Base-by-base conservation (phyloP, 2,113 vertebrate genomes). In the Melanotaenia duboulayi region DNA sequence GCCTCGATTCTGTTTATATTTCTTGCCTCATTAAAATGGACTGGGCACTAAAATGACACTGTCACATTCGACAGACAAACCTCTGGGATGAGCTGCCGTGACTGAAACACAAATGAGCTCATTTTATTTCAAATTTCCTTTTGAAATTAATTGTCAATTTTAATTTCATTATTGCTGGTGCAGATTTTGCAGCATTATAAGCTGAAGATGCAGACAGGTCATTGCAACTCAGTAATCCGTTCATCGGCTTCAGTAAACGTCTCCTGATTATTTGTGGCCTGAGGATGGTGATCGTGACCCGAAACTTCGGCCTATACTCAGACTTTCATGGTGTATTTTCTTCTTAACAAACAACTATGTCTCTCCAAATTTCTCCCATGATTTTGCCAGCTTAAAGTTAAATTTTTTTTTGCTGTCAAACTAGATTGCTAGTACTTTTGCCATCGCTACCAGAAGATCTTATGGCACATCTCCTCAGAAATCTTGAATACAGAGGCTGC, bases 291-390 rank as follows among this genome's bases (percentile, higher is more conserved):
- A 46, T 46, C 32, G 61, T 51, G 37, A 60, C 63, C 77, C 48
- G 37, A 40, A 82, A 50, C 11, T 52, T 66, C 61, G 22, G 24
- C 54, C 23, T 49, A n/a, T 52, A 40, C 46, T 74, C 51, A 64
- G 28, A 56, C 51, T 65, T 70, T 58, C 22, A 28, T 48, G 22
- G 12, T n/a, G 49, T 35, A 63, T 81, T 64, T 70, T 65, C 57
- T 49, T 76, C 52, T 81, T 7, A 25, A 70, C 42, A 54, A 40
- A 71, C 20, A 67, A 25, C 17, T 73, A 58, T 75, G 54, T 74
- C 75, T 74, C 65, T 69, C 39, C 56, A 71, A 16, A n/a, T 48
- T 67, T 9, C 32, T 66, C 44, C n/a, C n/a, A n/a, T 65, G 23
- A 1, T 16, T 55, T 66, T 54, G 23, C 49, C 40, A 37, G 39